These are phyloP conservation scores for Neogale vison DNA, from an alignment of 2,113 vertebrate genomes.

Conservation along the genomic window DNA sequence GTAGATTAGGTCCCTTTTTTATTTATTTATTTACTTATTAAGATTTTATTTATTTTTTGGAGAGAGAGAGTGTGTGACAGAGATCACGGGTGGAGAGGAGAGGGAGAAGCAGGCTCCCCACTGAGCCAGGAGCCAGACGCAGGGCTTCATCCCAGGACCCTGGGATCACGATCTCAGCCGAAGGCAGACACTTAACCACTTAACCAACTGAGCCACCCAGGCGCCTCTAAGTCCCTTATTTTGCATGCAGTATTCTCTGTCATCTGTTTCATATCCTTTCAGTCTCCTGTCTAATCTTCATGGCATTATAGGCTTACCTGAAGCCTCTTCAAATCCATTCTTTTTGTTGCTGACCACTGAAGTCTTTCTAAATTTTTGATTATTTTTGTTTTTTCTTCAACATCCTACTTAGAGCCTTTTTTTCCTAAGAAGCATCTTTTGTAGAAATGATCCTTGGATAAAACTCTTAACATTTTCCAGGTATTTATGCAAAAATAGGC, in stretches of 20 bases:
- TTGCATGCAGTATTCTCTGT: neutral
- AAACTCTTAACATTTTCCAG: constrained; percentile 15
- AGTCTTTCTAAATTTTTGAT: constrained; percentile 17
- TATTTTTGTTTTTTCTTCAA: neutral
- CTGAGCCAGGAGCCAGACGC: neutral
- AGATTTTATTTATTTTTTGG: neutral
- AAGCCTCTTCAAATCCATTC: neutral
- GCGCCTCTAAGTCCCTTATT: neutral
- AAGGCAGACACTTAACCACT: neutral
- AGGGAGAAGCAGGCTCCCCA: neutral
- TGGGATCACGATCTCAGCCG: neutral
- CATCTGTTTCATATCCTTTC: neutral
- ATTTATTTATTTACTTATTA: too few species aligned
- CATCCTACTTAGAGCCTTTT: neutral
- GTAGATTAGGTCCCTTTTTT: neutral
- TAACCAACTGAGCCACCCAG: neutral
- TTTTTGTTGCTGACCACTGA: neutral
- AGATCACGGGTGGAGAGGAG: neutral
- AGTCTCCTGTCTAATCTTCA: neutral
- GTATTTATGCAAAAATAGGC: neutral
- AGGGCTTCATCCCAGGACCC: neutral
- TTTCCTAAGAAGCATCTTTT: neutral
- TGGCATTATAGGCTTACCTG: neutral
- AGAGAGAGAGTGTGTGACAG: too few species aligned
- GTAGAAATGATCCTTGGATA: neutral